Percentiles rank a stretch among this genome's conserved stretches.
These are phyloP conservation scores for Sparidentex hasta DNA, from an alignment of 2,797 vertebrate species.

Conservation along the genomic window DNA sequence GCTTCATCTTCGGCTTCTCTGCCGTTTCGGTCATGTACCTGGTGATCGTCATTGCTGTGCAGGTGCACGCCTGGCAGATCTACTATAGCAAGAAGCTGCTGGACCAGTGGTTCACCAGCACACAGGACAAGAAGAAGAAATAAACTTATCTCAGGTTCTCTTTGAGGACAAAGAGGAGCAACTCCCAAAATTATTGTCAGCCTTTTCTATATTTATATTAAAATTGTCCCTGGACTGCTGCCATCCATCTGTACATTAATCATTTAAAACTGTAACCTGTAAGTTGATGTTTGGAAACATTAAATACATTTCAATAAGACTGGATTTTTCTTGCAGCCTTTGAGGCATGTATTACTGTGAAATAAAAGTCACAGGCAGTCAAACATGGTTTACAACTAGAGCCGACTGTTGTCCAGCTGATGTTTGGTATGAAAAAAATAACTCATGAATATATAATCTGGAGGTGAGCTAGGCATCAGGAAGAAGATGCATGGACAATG, in stretches of 20 bases:
- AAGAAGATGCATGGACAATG: too few species aligned
- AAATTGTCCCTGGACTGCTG: conserved; percentile 4
- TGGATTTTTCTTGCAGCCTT: neutral
- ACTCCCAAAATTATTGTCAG: conserved; percentile 12
- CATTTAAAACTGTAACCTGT: neutral
- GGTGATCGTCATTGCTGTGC: conserved; percentile 91
- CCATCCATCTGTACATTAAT: conserved; percentile 15
- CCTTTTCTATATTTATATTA: conserved; percentile 52
- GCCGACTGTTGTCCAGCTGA: too few species aligned
- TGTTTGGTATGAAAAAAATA: too few species aligned
- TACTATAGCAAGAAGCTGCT: conserved; percentile 99
- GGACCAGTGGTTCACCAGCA: conserved; percentile 96
- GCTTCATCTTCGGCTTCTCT: conserved; percentile 96
- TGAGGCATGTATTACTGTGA: too few species aligned
- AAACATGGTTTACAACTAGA: too few species aligned
- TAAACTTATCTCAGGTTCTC: conserved; percentile 54
- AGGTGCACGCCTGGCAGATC: conserved; percentile 97
- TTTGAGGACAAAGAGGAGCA: conserved; percentile 21
- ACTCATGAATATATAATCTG: too few species aligned
- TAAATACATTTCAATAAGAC: neutral
- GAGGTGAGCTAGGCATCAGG: too few species aligned
- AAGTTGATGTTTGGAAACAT: conserved; percentile 2
- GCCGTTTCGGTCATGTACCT: conserved; percentile 95
- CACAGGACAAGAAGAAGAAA: conserved; percentile 98
- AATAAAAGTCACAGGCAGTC: too few species aligned